Percentiles rank a stretch among this genome's conserved stretches.
These are phyloP conservation scores for Amniataba percoides DNA, from an alignment of 2,797 vertebrate genomes.

Conservation along the genomic window DNA sequence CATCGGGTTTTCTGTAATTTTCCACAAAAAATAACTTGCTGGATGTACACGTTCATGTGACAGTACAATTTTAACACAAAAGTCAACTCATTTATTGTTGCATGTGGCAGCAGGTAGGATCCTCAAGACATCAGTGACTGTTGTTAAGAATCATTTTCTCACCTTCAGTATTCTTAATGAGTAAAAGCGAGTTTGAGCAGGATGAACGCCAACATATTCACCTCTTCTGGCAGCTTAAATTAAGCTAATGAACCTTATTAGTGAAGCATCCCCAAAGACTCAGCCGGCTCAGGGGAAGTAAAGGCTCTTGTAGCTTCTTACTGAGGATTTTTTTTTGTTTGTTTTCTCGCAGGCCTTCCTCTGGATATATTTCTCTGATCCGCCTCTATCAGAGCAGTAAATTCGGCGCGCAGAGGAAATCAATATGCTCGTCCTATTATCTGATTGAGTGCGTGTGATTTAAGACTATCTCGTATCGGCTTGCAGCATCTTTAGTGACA, in stretches of 20 bases:
- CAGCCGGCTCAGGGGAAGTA: neutral
- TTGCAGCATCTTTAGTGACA: constrained; percentile 59
- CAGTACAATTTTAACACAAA: constrained; percentile 3
- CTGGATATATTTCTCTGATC: constrained; percentile 26
- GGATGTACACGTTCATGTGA: neutral
- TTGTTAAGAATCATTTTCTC: constrained; percentile 2
- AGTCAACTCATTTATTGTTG: neutral
- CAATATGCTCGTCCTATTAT: constrained; percentile 64
- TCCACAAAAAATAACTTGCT: too few species aligned
- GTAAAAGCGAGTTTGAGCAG: neutral
- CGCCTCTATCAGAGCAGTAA: constrained; percentile 48
- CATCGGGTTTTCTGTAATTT: too few species aligned
- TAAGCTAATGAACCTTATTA: neutral
- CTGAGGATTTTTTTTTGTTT: constrained; percentile 2
- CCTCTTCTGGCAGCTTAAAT: neutral
- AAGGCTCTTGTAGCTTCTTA: neutral
- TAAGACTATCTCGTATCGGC: constrained; percentile 61
- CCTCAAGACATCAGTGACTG: neutral
- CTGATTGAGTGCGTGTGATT: constrained; percentile 70
- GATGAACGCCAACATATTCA: constrained; percentile 7
- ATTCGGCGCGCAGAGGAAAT: constrained; percentile 65
- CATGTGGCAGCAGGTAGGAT: neutral
- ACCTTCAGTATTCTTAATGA: neutral
- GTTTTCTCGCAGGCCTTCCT: constrained; percentile 15
- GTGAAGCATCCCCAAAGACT: constrained; percentile 9